These are phyloP conservation scores for Tenebrio molitor DNA, from an alignment of 1,140 invertebrate genomes.

Conservation along the genomic window DNA sequence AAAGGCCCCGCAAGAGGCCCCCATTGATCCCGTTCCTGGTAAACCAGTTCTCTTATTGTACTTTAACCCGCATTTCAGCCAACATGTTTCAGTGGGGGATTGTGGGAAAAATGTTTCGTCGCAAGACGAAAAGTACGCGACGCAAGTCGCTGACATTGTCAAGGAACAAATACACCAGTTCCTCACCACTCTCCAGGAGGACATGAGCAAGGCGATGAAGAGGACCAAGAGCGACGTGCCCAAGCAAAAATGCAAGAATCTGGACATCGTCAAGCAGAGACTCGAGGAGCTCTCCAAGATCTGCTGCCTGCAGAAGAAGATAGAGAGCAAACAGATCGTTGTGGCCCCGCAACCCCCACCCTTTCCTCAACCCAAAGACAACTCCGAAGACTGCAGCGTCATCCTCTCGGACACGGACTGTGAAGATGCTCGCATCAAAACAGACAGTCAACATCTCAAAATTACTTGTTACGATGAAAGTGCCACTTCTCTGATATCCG, in stretches of 20 bases:
- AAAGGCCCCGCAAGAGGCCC: background rate
- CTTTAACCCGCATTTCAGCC: background rate
- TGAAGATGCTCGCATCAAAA: background rate
- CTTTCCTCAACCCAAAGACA: background rate
- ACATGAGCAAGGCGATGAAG: background rate
- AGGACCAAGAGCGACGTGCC: background rate
- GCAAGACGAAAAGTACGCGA: conserved; percentile 1
- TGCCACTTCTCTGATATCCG: background rate
- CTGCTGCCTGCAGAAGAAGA: conserved; percentile 5
- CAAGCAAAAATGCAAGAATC: background rate
- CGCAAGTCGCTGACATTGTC: background rate
- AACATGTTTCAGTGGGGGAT: conserved; percentile 13
- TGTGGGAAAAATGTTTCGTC: background rate
- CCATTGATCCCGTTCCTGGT: conserved; percentile 8
- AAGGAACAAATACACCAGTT: conserved; percentile 4
- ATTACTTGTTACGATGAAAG: conserved; percentile 12
- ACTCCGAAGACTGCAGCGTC: background rate
- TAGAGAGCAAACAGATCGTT: conserved; percentile 3
- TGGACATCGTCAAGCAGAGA: conserved; percentile 11
- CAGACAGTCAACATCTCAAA: background rate
- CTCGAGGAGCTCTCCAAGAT: background rate
- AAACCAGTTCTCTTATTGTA: conserved; percentile 16
- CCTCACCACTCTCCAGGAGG: background rate
- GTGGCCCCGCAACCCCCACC: background rate
- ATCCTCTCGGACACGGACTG: background rate